Conservation (phyloP, 64 coral and sea anemone genomes). For the Stylophora pistillata region DNA sequence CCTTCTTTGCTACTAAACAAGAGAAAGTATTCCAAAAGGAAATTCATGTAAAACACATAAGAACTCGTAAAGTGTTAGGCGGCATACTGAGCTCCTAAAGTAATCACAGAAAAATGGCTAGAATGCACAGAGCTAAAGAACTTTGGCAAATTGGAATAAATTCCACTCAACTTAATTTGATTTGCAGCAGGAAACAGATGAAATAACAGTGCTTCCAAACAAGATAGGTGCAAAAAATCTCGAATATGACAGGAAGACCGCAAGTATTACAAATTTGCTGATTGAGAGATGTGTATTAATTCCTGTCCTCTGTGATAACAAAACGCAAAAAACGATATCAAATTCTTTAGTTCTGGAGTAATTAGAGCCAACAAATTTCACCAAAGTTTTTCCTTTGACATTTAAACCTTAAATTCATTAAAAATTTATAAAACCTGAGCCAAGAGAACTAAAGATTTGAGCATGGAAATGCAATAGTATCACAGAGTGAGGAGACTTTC, state of each 20-base stretch:
- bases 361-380: neutral
- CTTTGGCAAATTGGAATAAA: neutral
- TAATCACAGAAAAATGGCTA: neutral
- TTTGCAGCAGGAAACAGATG: neutral
- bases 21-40: too few species aligned
- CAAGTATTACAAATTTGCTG: slow-evolving; percentile 9
- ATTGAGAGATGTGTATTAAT: neutral
- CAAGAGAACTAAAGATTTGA: neutral
- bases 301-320: slow-evolving; percentile 34
- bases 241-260: neutral
- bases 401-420: slow-evolving; percentile 3
- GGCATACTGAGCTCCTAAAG: neutral
- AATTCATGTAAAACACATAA: too few species aligned
- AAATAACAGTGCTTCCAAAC: neutral
- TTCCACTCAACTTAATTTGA: neutral
- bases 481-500: neutral
- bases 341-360: neutral
- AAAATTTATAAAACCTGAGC: slow-evolving; percentile 14
- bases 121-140: neutral
- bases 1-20: too few species aligned
- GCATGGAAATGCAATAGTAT: neutral
- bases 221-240: neutral
- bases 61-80: too few species aligned
- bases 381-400: neutral
- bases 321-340: neutral